Evolutionary conservation across 2,888 invertebrate genomes (phyloP), one percentile per base, ranked within the genome.

Genomic region (Oscheius sp.): DNA sequence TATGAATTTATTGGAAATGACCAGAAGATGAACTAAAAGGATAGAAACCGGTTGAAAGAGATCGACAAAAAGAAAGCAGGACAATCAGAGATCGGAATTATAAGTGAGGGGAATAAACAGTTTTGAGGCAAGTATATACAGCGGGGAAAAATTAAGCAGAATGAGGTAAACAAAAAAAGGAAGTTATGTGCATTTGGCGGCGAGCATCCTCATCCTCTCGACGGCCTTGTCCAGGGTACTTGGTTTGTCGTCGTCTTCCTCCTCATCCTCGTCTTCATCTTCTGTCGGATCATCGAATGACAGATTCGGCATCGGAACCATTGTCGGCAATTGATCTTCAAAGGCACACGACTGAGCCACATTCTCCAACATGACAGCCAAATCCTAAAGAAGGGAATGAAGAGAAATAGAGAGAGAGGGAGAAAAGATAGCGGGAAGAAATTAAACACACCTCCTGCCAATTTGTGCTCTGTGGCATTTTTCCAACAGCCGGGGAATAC

Each of bases 151-250:
- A n/a, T n/a, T n/a, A n/a, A n/a, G n/a, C n/a, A n/a, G n/a, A 26
- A 41, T 38, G 38, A 20, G 33, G 14, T 41, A 59, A 38, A 49
- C 49, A 64, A 50, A 26, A 32, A 41, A 50, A 36, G 5, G 45
- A 12, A 45, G 24, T 44, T 41, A 51, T 6, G 51, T 24, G 36
- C 44, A 36, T 24, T 70, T 70, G 33, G 63, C 33, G 2, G 75
- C 77, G 8, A 77, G 50, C 8, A 68, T 61, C 14, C 70, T 45
- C 76, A 80, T 70, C 14, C 70, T 63, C 36, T 71, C 79, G 17
- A 80, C 75, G 0, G 73, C 70, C 64, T 75, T 75, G 44, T 80
- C 79, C 28, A 80, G 57, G 56, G 68, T 69, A 12, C 74, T 74
- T 9, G 51, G 56, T 22, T 32, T 32, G 9, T 47, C 47, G 12